Conservation (phyloP, 2,888 invertebrate species). For the Tromatobia lineatoria region DNA sequence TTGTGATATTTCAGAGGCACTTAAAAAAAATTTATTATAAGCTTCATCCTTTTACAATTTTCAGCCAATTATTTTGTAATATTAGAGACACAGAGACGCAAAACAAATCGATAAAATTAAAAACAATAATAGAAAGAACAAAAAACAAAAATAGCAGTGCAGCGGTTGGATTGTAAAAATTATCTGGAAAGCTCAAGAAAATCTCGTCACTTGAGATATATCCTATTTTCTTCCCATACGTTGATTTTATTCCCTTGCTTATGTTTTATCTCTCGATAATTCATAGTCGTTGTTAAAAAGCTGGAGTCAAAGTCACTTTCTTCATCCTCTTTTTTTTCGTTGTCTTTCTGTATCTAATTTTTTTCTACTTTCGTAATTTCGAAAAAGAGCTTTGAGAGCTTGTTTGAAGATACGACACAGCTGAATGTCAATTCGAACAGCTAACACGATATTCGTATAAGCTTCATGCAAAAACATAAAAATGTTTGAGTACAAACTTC, state of each 20-base stretch:
- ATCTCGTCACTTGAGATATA: slow-evolving; percentile 63
- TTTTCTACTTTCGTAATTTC: too few species aligned
- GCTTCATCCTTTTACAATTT: too few species aligned
- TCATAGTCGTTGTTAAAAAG: neutral
- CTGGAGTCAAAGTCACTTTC: neutral
- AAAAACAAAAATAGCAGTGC: slow-evolving; percentile 49
- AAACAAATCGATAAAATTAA: neutral
- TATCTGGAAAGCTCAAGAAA: slow-evolving; percentile 48
- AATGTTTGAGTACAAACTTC: too few species aligned
- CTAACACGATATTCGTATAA: too few species aligned
- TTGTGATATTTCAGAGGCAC: too few species aligned
- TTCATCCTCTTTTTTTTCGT: neutral
- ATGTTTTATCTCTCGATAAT: slow-evolving; percentile 3
- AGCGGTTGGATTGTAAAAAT: slow-evolving; percentile 53
- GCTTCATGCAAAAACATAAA: too few species aligned
- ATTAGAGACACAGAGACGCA: neutral
- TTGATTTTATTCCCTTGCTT: slow-evolving; percentile 18
- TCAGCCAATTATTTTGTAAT: too few species aligned
- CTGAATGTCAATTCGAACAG: too few species aligned
- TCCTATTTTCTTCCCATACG: slow-evolving; percentile 53
- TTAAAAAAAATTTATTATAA: too few species aligned
- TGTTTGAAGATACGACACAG: too few species aligned
- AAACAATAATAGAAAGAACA: neutral
- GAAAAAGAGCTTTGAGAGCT: too few species aligned
- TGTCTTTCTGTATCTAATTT: neutral